Evolutionary conservation across 2,113 vertebrate genomes (phyloP), one percentile per base, ranked within the genome.

Genomic region (Ovis canadensis): DNA sequence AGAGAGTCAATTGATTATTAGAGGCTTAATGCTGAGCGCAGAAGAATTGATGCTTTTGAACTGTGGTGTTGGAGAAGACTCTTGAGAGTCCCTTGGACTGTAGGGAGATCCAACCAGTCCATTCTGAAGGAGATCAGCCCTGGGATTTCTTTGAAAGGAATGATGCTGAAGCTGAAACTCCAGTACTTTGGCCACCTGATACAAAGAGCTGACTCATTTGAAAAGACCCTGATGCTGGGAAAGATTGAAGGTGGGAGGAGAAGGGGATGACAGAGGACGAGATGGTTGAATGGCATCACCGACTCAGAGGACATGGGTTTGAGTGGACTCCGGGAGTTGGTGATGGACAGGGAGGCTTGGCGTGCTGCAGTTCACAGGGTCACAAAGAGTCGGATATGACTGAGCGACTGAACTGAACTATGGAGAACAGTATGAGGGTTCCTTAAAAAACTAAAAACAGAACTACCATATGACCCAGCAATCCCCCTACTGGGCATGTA

Each of bases 331-430:
- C 15, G 0, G 60, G 60, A 64, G 60, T 64, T 64, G 14, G 60
- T 16, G 31, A 64, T 15, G 6, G 60, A 33, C 60, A 64, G 60
- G 31, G 60, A 64, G 31, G 62, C 31, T 12, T 64, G 62, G 62
- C 7, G 0, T 33, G 62, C 31, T 64, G 14, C 3, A 1, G 31
- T 33, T 64, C 31, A 17, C 2, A 7, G 7, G 15, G 3, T 59
- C 57, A 27, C 15, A 64, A 57, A 57, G 31, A 64, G 62, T 64
- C 0, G 0, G 62, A 64, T 7, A 64, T 1, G 7, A 64, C 15
- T n/a, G 62, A 64, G 62, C 0, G 3, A 64, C 33, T n/a, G 62
- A 33, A 64, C 31, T 64, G 60, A 64, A 71, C 64, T 71, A 71
- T 11, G 33, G 64, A 71, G n/a, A 71, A 36, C 17, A 71, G 64